Evolutionary conservation across 37 sponge, comb jelly and placozoan genomes (phyloP).

Genomic region (Aphrocallistes beatrix): DNA sequence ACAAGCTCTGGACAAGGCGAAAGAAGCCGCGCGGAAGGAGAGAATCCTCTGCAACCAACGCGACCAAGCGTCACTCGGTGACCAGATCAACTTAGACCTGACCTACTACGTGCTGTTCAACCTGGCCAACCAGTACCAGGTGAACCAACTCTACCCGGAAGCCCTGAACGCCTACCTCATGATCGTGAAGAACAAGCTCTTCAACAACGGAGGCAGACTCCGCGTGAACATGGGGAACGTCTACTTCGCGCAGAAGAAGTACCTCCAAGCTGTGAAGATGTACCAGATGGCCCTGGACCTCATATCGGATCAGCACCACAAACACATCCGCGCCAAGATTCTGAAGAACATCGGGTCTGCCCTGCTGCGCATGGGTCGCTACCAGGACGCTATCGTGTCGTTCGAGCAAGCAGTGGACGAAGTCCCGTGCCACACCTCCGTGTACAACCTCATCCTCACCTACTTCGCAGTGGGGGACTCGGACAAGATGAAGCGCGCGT

Average conservation of each 20-base stretch:
- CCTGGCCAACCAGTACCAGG: slow-evolving; percentile 75
- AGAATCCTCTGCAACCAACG: slow-evolving; percentile 68
- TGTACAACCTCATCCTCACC: slow-evolving; percentile 73
- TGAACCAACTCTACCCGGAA: slow-evolving; percentile 55
- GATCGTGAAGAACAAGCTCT: slow-evolving; percentile 92
- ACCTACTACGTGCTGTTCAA: slow-evolving; percentile 93
- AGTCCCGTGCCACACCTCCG: slow-evolving; percentile 24
- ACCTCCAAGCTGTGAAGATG: slow-evolving; percentile 89
- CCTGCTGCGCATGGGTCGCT: slow-evolving; percentile 82
- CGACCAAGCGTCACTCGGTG: slow-evolving; percentile 50
- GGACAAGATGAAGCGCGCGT: slow-evolving; percentile 82
- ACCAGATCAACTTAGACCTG: slow-evolving; percentile 75
- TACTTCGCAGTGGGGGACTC: slow-evolving; percentile 81
- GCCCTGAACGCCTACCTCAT: slow-evolving; percentile 85
- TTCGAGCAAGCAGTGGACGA: slow-evolving; percentile 79
- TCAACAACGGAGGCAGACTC: slow-evolving; percentile 79
- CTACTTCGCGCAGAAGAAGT: slow-evolving; percentile 76
- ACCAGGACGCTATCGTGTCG: slow-evolving; percentile 81
- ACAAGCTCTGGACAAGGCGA: slow-evolving; percentile 87
- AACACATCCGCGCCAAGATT: slow-evolving; percentile 65
- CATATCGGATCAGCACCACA: slow-evolving; percentile 54
- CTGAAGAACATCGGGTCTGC: slow-evolving; percentile 82
- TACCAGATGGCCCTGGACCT: slow-evolving; percentile 95
- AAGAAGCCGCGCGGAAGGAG: slow-evolving; percentile 83
- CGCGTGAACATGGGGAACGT: slow-evolving; percentile 96